These are phyloP conservation scores for Dicaeum eximium DNA, from an alignment of 2,113 vertebrate genomes.

Conservation along the genomic window DNA sequence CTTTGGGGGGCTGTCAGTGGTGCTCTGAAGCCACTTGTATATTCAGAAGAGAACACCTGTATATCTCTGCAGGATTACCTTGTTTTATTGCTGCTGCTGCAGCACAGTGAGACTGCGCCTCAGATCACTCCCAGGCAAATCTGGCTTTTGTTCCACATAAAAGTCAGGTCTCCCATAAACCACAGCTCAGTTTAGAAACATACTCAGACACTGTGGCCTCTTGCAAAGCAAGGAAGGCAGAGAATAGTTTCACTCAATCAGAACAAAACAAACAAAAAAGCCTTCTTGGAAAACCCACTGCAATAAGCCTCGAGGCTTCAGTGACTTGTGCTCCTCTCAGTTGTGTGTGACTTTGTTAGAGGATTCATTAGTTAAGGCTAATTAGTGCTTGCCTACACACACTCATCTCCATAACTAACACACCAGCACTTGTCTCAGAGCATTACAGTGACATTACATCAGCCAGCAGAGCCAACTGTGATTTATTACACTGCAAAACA, in stretches of 20 bases:
- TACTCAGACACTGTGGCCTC: not conserved
- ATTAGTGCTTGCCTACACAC: not conserved
- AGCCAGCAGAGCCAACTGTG: not conserved
- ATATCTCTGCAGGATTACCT: not conserved
- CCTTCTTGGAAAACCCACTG: not conserved
- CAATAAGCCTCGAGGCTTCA: not conserved
- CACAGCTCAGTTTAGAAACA: not conserved
- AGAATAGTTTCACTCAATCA: not conserved
- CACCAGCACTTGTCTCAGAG: not conserved
- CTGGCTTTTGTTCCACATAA: not conserved
- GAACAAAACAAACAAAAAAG: not conserved
- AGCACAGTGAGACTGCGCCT: not conserved
- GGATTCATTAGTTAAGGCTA: conserved; percentile 3
- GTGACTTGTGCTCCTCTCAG: not conserved
- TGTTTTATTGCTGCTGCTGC: not conserved
- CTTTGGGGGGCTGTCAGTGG: not conserved
- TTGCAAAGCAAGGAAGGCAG: not conserved
- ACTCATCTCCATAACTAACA: not conserved
- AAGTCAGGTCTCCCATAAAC: not conserved
- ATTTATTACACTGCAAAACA: not conserved
- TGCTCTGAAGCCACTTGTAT: not conserved
- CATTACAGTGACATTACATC: not conserved
- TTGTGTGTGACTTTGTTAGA: not conserved
- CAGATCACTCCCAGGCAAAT: not conserved
- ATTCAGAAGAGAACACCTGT: not conserved